A percentile compares a stretch with the other conserved stretches of the same genome.
Conservation (phyloP, 2,888 invertebrate species). For the Caenorhabditis angaria region DNA sequence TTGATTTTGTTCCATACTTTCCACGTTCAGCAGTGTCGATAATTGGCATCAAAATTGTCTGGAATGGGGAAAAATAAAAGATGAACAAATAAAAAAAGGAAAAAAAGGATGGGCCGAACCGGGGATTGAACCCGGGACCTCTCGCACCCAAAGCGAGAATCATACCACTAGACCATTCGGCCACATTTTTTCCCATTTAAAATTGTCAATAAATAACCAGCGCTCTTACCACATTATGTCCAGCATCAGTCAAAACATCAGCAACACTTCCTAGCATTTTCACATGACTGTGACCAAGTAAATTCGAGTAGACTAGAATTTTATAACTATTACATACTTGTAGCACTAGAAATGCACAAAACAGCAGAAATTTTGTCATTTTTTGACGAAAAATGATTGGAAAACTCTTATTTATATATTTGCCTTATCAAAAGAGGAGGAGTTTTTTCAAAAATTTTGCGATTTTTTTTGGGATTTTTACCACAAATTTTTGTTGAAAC, state of each 20-base stretch:
- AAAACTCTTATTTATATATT: too few species aligned
- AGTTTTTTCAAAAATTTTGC: too few species aligned
- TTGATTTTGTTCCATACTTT: constrained; percentile 17
- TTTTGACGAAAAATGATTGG: neutral
- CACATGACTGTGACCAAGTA: constrained; percentile 48
- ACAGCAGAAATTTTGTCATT: neutral
- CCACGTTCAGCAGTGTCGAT: constrained; percentile 12
- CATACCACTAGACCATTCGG: constrained; percentile 71
- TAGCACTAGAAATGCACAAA: neutral
- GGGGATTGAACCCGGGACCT: constrained; percentile 70
- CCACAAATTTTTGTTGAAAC: too few species aligned
- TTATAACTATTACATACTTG: constrained; percentile 22
- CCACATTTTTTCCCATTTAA: constrained; percentile 9
- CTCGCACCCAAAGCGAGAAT: constrained; percentile 72
- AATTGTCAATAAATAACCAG: neutral
- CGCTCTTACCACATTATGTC: constrained; percentile 46
- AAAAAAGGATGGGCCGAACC: constrained; percentile 32
- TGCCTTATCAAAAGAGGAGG: too few species aligned
- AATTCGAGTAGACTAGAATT: constrained; percentile 47
- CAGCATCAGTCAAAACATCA: constrained; percentile 44
- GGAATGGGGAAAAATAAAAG: too few species aligned
- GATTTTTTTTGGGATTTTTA: too few species aligned
- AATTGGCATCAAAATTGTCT: constrained; percentile 40
- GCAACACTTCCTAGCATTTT: constrained; percentile 38
- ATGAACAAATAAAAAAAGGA: too few species aligned